Conservation (phyloP, 2,888 invertebrate species). For the Laothoe populi region DNA sequence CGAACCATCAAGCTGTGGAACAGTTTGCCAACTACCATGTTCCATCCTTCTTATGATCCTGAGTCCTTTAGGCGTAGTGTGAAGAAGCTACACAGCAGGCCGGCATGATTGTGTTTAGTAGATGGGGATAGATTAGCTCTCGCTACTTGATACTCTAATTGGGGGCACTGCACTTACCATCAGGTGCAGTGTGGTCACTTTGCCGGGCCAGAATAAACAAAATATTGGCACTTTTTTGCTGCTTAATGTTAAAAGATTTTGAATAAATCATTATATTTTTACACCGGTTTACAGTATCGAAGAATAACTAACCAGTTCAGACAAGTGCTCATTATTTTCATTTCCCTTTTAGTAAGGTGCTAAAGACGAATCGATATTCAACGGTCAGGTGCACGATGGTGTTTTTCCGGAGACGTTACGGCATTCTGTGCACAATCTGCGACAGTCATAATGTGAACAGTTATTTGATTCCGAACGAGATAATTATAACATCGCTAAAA, state of each 20-base stretch:
- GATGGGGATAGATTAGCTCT: too few relatives aligned
- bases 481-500: constrained; percentile 51
- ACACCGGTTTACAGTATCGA: constrained; percentile 5
- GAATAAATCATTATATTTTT: not conserved
- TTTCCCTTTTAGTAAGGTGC: not conserved
- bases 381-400: not conserved
- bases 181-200: too few relatives aligned
- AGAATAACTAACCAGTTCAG: not conserved
- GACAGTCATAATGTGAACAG: constrained; percentile 19
- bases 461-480: constrained; percentile 46
- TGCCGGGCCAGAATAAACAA: not conserved
- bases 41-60: too few relatives aligned
- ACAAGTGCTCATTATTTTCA: constrained; percentile 4
- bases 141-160: too few relatives aligned
- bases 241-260: not conserved
- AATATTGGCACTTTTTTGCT: not conserved
- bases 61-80: too few relatives aligned
- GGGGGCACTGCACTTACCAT: too few relatives aligned
- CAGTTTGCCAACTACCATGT: too few relatives aligned
- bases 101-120: too few relatives aligned
- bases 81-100: too few relatives aligned
- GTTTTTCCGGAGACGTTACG: not conserved
- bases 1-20: too few relatives aligned
- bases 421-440: not conserved
- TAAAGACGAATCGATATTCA: not conserved